These are phyloP conservation scores for Megalonaias nervosa DNA, from an alignment of 1,140 invertebrate genomes.

Conservation along the genomic window DNA sequence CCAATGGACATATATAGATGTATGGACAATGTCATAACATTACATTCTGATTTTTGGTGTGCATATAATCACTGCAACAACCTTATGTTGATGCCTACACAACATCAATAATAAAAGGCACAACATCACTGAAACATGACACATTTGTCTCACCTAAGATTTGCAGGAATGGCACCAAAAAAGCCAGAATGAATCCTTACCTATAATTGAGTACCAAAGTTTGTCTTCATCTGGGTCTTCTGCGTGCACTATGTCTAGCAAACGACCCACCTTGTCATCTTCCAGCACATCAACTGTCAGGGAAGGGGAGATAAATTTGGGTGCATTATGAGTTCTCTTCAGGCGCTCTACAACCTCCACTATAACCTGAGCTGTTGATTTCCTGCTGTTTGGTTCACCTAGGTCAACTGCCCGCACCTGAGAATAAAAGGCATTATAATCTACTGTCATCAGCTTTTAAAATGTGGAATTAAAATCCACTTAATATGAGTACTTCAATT, in stretches of 20 bases:
- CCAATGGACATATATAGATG: no score
- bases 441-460: no score
- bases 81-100: background rate
- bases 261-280: slow-evolving; percentile 86
- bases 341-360: slow-evolving; percentile 65
- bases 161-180: no score
- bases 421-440: background rate
- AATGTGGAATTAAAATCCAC: no score
- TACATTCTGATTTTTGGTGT: no score
- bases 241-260: slow-evolving; percentile 86
- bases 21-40: no score
- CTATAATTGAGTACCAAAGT: slow-evolving; percentile 91
- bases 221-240: slow-evolving; percentile 86
- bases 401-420: slow-evolving; percentile 87
- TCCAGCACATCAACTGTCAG: slow-evolving; percentile 85
- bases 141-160: no score
- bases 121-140: no score
- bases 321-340: slow-evolving; percentile 75
- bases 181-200: slow-evolving; percentile 73
- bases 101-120: no score
- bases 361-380: slow-evolving; percentile 79
- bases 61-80: background rate
- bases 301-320: slow-evolving; percentile 77
- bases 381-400: slow-evolving; percentile 77
- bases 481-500: no score